Conservation (phyloP, 1,140 invertebrate species). For the Gonioctena quinquepunctata region DNA sequence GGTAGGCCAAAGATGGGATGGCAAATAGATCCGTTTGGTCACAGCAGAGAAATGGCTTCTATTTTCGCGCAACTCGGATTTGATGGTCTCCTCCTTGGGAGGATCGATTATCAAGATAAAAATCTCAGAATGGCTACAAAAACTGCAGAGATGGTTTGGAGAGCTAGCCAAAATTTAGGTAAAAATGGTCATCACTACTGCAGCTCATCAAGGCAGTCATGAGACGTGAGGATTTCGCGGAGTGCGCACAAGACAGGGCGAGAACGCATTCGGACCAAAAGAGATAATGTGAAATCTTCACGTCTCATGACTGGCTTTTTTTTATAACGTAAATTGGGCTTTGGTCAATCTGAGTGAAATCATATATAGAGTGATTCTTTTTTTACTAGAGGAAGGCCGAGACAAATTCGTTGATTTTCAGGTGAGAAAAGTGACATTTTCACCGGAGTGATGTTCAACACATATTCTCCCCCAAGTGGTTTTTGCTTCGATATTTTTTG, state of each 20-base stretch:
- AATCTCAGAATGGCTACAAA: constrained; percentile 63
- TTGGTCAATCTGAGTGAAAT: too few relatives aligned
- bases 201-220: too few relatives aligned
- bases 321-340: too few relatives aligned
- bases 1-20: constrained; percentile 70
- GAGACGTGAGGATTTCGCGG: too few relatives aligned
- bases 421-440: constrained; percentile 67
- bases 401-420: constrained; percentile 49
- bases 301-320: too few relatives aligned
- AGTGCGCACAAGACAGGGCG: too few relatives aligned
- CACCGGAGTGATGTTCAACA: constrained; percentile 74
- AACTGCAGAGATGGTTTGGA: constrained; percentile 80
- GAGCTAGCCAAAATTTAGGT: constrained; percentile 64
- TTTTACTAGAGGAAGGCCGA: too few relatives aligned
- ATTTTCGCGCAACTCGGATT: constrained; percentile 72
- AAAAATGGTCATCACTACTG: too few relatives aligned
- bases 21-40: constrained; percentile 80
- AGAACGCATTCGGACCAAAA: too few relatives aligned
- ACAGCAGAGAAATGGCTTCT: constrained; percentile 71
- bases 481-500: constrained; percentile 91
- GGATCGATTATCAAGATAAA: constrained; percentile 79
- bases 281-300: too few relatives aligned
- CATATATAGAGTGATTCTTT: too few relatives aligned
- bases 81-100: constrained; percentile 74
- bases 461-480: constrained; percentile 79